phyloP scores from a whole-genome alignment of 2,797 vertebrate species.

The Halcyon smyrnensis region DNA sequence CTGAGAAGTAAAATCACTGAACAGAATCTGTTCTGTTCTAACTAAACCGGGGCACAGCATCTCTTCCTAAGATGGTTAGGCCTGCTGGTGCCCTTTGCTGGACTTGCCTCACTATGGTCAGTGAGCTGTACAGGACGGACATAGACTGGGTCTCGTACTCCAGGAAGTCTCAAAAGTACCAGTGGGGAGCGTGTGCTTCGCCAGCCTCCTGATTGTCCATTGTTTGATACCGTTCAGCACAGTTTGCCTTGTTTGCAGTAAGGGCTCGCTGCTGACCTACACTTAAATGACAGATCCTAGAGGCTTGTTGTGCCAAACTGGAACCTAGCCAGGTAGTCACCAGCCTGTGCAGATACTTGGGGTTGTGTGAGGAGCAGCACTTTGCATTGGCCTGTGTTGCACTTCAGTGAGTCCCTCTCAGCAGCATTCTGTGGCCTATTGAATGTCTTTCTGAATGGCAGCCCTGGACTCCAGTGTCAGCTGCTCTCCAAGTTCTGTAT shows the following conservation, averaged over 20 bases:
- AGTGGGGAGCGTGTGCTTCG: background rate
- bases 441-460: background rate
- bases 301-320: background rate
- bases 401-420: background rate
- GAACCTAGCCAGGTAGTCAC: background rate
- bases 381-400: background rate
- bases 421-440: background rate
- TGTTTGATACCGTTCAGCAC: background rate
- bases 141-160: background rate
- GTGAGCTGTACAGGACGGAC: background rate
- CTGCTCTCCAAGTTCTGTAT: background rate
- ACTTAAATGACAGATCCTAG: background rate
- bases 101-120: background rate
- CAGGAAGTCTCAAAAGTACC: background rate
- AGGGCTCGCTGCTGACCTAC: background rate
- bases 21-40: no score
- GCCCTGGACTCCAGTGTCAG: background rate
- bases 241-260: background rate
- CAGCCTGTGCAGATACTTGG: background rate
- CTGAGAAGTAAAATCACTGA: no score
- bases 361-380: background rate
- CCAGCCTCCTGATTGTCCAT: background rate
- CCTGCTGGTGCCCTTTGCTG: background rate
- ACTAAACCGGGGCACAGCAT: background rate
- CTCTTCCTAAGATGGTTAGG: background rate